phyloP scores from a whole-genome alignment of 2,113 vertebrate genomes.

The Hiodon alosoides region DNA sequence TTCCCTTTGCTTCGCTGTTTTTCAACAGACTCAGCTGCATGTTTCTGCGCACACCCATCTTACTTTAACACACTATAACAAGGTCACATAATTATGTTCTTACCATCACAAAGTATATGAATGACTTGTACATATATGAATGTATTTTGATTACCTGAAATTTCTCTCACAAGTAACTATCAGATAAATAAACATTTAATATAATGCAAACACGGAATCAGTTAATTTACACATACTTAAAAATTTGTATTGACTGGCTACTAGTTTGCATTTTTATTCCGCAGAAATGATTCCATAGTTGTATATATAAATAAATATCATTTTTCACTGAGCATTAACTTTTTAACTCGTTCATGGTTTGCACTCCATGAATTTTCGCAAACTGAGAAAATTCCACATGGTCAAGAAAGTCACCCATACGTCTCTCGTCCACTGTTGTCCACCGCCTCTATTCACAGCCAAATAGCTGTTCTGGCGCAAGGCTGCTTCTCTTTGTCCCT shows the following conservation, averaged over 20 bases:
- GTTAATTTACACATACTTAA: neutral
- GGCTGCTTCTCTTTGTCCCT: constrained; percentile 55
- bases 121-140: too few relatives aligned
- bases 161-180: too few relatives aligned
- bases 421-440: neutral
- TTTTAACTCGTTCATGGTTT: neutral
- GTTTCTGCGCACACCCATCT: too few relatives aligned
- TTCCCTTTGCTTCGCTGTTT: too few relatives aligned
- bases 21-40: too few relatives aligned
- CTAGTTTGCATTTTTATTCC: neutral
- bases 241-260: neutral
- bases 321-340: neutral
- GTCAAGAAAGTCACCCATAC: neutral
- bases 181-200: constrained; percentile 3
- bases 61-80: too few relatives aligned
- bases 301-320: constrained; percentile 2
- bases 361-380: neutral
- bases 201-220: neutral
- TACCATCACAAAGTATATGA: too few relatives aligned
- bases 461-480: constrained; percentile 54
- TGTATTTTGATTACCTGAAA: too few relatives aligned
- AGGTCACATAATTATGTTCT: too few relatives aligned
- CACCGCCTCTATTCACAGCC: constrained; percentile 36
- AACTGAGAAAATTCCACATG: neutral
- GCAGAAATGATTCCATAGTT: neutral